phyloP scores from a whole-genome alignment of 35 echinoderm and acorn worm genomes.

The Eucidaris tribuloides region DNA sequence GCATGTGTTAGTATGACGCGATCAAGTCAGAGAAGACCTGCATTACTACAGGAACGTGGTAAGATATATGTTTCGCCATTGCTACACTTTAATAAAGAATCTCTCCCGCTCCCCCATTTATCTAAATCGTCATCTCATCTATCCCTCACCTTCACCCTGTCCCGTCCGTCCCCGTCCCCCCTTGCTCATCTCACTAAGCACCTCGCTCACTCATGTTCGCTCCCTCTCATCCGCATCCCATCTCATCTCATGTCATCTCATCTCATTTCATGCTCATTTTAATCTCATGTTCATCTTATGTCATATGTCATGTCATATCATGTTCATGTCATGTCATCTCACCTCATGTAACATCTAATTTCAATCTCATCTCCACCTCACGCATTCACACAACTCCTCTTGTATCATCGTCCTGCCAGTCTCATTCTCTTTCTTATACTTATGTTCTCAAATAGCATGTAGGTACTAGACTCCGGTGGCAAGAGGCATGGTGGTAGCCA shows the following conservation, averaged over 20 bases:
- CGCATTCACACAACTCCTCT: not conserved
- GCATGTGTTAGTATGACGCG: not conserved
- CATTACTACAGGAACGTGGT: constrained; percentile 45
- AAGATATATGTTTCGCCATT: not conserved
- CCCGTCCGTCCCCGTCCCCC: not conserved
- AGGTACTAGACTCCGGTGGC: constrained; percentile 53
- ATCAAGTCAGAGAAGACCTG: constrained; percentile 14
- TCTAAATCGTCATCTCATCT: too few species aligned
- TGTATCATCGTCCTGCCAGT: too few species aligned
- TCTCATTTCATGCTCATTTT: too few species aligned
- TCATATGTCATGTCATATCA: not conserved
- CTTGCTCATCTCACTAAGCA: not conserved
- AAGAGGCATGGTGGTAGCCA: constrained; percentile 65
- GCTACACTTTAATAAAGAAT: not conserved
- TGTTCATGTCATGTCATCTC: too few species aligned
- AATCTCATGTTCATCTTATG: not conserved
- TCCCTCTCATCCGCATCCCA: too few species aligned
- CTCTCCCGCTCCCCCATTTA: not conserved
- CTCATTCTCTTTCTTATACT: not conserved
- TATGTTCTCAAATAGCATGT: not conserved
- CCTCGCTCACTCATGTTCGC: too few species aligned
- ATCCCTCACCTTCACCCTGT: not conserved
- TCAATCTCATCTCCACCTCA: not conserved
- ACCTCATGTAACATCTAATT: not conserved
- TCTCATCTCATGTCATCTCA: too few species aligned